A percentile compares a stretch with the other conserved stretches of the same genome.
Evolutionary conservation across 2,113 vertebrate species (phyloP).

Genomic region (Boulengeromyrus knoepffleri): DNA sequence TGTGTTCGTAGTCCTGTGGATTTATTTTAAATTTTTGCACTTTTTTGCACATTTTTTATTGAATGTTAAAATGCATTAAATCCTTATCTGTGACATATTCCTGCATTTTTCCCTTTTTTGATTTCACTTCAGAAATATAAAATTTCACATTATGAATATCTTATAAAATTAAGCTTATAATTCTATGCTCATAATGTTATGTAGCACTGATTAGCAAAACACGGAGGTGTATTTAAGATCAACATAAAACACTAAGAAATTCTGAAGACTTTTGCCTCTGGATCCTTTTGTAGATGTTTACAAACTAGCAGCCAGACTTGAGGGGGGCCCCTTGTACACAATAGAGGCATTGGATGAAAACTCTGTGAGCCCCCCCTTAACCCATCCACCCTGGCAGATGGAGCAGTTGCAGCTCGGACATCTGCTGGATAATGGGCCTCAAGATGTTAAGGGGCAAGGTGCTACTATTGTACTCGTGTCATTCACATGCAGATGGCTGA

Average conservation of each 20-base stretch:
- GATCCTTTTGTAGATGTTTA: neutral
- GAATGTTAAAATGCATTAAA: neutral
- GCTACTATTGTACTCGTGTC: conserved; percentile 48
- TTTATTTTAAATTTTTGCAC: neutral
- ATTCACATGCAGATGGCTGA: conserved; percentile 62
- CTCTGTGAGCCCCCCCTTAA: conserved; percentile 11
- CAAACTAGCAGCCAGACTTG: conserved; percentile 2
- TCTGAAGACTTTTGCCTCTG: neutral
- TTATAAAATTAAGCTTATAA: neutral
- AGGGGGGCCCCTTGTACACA: neutral
- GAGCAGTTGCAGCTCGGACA: conserved; percentile 52
- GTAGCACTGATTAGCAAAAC: neutral
- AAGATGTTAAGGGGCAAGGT: conserved; percentile 50
- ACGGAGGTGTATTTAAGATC: neutral
- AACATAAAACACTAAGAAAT: neutral
- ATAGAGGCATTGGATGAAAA: conserved; percentile 11
- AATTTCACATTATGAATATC: neutral
- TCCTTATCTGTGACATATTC: neutral
- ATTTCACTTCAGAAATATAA: neutral
- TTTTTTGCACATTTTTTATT: neutral
- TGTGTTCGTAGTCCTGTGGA: neutral
- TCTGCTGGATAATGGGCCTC: conserved; percentile 58
- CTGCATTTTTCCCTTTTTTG: neutral
- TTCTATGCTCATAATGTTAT: neutral
- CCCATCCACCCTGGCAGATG: conserved; percentile 57